Percentiles rank a stretch among this genome's conserved stretches.
phyloP scores from a whole-genome alignment of 2,888 invertebrate species.

The Allacma fusca region DNA sequence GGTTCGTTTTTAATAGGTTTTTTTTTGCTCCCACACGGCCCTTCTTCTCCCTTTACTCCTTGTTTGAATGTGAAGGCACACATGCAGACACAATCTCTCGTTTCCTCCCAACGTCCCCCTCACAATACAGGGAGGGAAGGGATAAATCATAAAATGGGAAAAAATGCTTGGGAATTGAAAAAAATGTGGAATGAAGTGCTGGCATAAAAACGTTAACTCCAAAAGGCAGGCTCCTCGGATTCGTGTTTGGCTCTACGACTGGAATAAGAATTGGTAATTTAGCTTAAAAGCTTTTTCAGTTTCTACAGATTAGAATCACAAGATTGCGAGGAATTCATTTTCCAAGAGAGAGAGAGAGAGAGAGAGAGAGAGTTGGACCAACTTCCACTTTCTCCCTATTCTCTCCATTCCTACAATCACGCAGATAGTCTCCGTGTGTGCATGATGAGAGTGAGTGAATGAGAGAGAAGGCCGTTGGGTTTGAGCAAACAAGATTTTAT shows the following conservation, averaged over 20 bases:
- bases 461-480: constrained; percentile 13
- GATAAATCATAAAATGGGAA: constrained; percentile 22
- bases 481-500: constrained; percentile 11
- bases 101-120: too few relatives aligned
- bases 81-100: too few relatives aligned
- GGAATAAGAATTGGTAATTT: constrained; percentile 31
- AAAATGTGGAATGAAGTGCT: constrained; percentile 20
- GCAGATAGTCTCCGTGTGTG: not conserved
- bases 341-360: too few relatives aligned
- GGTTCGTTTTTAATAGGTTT: too few relatives aligned
- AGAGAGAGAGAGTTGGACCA: not conserved
- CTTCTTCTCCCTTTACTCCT: too few relatives aligned
- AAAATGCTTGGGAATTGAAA: not conserved
- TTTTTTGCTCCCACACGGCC: too few relatives aligned
- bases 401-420: not conserved
- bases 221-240: not conserved
- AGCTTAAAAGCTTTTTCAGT: constrained; percentile 33
- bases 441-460: not conserved
- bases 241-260: constrained; percentile 6
- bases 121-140: not conserved
- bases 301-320: constrained; percentile 26
- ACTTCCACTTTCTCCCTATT: not conserved
- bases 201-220: too few relatives aligned
- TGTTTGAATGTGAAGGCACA: too few relatives aligned
- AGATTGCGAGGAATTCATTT: constrained; percentile 22